A percentile compares a stretch with the other conserved stretches of the same genome.
Evolutionary conservation across 2,797 vertebrate species (phyloP).

Genomic region (Moxostoma hubbsi): DNA sequence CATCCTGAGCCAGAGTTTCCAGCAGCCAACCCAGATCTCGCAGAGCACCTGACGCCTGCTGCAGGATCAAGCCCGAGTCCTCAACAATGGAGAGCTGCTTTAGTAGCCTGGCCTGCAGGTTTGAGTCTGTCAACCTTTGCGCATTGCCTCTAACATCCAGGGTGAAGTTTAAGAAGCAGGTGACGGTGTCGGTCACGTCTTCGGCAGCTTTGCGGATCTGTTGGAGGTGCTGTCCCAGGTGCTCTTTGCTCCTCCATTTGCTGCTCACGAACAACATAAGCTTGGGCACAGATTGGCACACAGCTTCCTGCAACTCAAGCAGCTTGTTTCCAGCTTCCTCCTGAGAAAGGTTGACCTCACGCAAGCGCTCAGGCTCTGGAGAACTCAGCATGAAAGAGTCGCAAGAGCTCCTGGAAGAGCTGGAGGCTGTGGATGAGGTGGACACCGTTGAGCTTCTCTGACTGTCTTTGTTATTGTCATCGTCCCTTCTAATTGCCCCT

Average conservation of each 20-base stretch:
- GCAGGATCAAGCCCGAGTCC: slow-evolving; percentile 85
- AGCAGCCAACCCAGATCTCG: slow-evolving; percentile 82
- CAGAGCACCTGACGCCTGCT: slow-evolving; percentile 79
- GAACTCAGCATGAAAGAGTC: slow-evolving; percentile 59
- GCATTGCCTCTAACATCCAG: slow-evolving; percentile 78
- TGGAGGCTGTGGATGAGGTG: slow-evolving; percentile 80
- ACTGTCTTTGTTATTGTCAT: slow-evolving; percentile 65
- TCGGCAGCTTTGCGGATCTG: slow-evolving; percentile 82
- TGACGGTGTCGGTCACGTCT: slow-evolving; percentile 76
- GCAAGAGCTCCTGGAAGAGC: slow-evolving; percentile 68
- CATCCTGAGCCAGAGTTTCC: slow-evolving; percentile 78
- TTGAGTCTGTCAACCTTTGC: slow-evolving; percentile 76
- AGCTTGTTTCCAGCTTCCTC: slow-evolving; percentile 79
- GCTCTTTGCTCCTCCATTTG: slow-evolving; percentile 84
- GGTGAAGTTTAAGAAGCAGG: slow-evolving; percentile 85
- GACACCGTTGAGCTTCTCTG: slow-evolving; percentile 82
- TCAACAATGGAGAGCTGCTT: slow-evolving; percentile 86
- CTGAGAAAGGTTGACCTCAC: slow-evolving; percentile 79
- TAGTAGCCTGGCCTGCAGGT: slow-evolving; percentile 84
- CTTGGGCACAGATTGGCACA: slow-evolving; percentile 78
- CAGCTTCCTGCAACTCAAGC: slow-evolving; percentile 80
- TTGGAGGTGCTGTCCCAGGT: slow-evolving; percentile 82
- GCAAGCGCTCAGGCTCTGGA: slow-evolving; percentile 71
- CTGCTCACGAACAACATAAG: slow-evolving; percentile 94
- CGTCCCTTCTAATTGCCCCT: background rate